Conservation (phyloP, 1,140 invertebrate species). For the Pseudomyrmex flavicornis region DNA sequence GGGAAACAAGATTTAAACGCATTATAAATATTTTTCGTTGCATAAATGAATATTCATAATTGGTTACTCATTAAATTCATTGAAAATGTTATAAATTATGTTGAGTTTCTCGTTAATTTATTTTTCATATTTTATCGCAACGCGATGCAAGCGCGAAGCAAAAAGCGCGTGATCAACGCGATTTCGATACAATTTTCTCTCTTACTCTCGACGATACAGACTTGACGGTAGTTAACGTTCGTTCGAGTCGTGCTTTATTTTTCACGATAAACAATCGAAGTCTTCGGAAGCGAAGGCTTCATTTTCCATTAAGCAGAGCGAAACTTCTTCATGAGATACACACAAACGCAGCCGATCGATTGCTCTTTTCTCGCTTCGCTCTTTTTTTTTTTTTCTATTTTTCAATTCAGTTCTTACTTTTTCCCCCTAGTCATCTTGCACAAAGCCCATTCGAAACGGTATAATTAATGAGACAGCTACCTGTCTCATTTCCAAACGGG, state of each 20-base stretch:
- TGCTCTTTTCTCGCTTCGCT: neutral
- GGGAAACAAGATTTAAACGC: neutral
- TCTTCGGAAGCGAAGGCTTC: neutral
- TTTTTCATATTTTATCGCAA: neutral
- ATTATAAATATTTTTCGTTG: neutral
- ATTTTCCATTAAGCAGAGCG: conserved; percentile 19
- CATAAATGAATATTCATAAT: conserved; percentile 19
- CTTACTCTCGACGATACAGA: neutral
- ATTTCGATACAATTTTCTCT: too few species aligned
- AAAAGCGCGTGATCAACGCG: too few species aligned
- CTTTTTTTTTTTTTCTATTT: neutral
- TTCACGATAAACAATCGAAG: conserved; percentile 20
- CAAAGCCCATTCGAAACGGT: conserved; percentile 1
- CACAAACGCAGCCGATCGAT: neutral
- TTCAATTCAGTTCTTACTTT: conserved; percentile 19
- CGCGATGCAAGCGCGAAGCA: too few species aligned
- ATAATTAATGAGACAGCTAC: conserved; percentile 33
- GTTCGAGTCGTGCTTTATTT: neutral
- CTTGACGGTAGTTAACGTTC: neutral
- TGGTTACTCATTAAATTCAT: conserved; percentile 2
- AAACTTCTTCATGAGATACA: conserved; percentile 6
- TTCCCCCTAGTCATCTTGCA: conserved; percentile 8
- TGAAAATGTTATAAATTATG: neutral
- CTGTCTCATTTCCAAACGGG: conserved; percentile 6
- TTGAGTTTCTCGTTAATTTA: neutral